These are phyloP conservation scores for Calephelis nemesis DNA, from an alignment of 1,140 invertebrate genomes.

Conservation along the genomic window DNA sequence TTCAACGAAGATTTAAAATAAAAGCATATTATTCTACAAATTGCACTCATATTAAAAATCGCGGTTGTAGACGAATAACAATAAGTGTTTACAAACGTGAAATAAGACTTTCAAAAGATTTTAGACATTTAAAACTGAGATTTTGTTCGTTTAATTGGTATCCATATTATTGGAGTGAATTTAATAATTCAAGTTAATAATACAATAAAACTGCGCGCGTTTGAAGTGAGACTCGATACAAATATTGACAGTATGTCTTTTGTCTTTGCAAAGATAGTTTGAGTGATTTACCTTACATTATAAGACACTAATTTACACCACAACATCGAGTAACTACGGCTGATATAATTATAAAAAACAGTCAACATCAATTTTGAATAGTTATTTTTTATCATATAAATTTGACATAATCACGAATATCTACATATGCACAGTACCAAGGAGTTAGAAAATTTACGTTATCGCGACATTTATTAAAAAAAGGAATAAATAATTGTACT, in stretches of 20 bases:
- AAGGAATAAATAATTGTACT: conserved; percentile 1
- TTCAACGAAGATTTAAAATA: neutral
- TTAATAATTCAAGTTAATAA: too few species aligned
- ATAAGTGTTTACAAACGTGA: too few species aligned
- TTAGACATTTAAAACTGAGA: too few species aligned
- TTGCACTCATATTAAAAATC: too few species aligned
- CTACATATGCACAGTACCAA: conserved; percentile 74
- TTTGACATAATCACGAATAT: conserved; percentile 74
- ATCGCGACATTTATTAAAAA: conserved; percentile 16
- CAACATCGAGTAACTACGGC: conserved; percentile 80
- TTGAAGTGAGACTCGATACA: neutral
- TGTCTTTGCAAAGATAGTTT: conserved; percentile 35
- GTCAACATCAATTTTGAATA: conserved; percentile 80
- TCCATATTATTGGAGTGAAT: too few species aligned
- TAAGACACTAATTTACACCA: conserved; percentile 79
- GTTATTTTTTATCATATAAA: conserved; percentile 69
- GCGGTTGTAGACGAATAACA: too few species aligned
- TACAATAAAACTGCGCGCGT: neutral
- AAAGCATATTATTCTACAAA: too few species aligned
- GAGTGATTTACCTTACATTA: conserved; percentile 67
- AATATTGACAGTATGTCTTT: neutral
- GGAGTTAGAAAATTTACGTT: conserved; percentile 42
- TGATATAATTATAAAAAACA: conserved; percentile 79
- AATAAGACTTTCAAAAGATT: too few species aligned
- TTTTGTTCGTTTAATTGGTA: too few species aligned